phyloP scores from a whole-genome alignment of 2,797 vertebrate species.

The Sebastes cheni region DNA sequence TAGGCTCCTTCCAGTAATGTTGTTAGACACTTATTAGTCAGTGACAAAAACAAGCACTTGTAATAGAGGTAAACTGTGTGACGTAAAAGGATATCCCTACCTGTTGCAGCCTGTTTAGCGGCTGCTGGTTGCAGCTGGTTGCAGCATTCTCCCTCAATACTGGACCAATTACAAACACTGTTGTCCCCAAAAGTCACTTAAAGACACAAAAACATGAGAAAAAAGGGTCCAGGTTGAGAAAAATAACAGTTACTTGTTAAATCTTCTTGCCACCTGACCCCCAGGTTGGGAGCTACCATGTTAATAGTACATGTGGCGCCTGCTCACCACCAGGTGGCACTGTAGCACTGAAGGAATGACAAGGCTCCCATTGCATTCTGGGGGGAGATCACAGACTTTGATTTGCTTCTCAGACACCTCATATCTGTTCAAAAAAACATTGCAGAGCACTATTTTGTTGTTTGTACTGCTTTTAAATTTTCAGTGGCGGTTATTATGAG shows the following conservation, averaged over 20 bases:
- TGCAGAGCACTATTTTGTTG: slow-evolving; percentile 17
- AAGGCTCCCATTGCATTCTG: background rate
- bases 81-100: background rate
- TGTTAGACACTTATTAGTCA: too few species aligned
- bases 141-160: background rate
- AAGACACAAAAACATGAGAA: background rate
- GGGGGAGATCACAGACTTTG: slow-evolving; percentile 31
- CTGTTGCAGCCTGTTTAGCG: background rate
- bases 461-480: slow-evolving; percentile 9
- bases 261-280: background rate
- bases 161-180: background rate
- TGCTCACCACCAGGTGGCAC: slow-evolving; percentile 71
- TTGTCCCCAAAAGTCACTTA: background rate
- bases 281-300: background rate
- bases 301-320: fast-evolving
- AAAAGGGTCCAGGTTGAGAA: background rate
- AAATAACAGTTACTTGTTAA: background rate
- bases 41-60: background rate
- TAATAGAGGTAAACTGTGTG: background rate
- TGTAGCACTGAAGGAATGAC: slow-evolving; percentile 29
- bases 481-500: background rate
- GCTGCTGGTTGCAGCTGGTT: background rate
- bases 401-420: slow-evolving; percentile 32
- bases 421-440: slow-evolving; percentile 14
- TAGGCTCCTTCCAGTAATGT: too few species aligned